Evolutionary conservation across 2,113 vertebrate species (phyloP), one percentile per base, ranked within the genome.

Genomic region (Seriola aureovittata): DNA sequence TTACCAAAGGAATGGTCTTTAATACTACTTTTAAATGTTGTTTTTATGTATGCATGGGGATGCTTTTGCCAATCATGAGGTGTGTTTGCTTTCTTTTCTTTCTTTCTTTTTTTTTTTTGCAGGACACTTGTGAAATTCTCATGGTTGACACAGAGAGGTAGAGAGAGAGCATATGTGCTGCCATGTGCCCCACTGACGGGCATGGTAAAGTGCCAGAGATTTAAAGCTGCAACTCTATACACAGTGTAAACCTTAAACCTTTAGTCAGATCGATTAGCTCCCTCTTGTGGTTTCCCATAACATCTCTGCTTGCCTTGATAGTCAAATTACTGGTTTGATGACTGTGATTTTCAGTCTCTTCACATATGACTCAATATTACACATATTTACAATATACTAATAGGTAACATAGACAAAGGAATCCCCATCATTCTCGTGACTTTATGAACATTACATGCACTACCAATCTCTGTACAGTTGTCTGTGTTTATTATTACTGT

Each of bases 1-100:
- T 94, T 94, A 94, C 94, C 93, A 94, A 94, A 94, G 91, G 89
- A 93, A 89, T 79, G 80, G 73, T 88, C 19, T 89, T 81, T 75
- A 59, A 76, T 66, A 57, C 70, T 76, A 78, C 42, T 71, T 85
- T 89, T 83, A 85, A 85, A 48, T 86, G 57, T 83, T 17, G 66
- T 71, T 82, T 84, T 71, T 70, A 80, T 80, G 73, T 89, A 63
- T 88, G 85, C 74, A 85, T 91, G 82, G 80, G 77, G 71, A 70
- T 76, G 77, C 55, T 89, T 92, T 88, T 90, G 90, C 87, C 75
- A 89, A 87, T 88, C 48, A 74, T 71, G 65, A 38, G 25, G 29
- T 82, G 14, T 78, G 29, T 29, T 29, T 29, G 2, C 29, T 29
- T 29, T 29, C 29, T 29, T 29, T 29, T 29, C 29, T 29, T 29